Conservation (phyloP, 2,888 invertebrate genomes). For the Merodon equestris region DNA sequence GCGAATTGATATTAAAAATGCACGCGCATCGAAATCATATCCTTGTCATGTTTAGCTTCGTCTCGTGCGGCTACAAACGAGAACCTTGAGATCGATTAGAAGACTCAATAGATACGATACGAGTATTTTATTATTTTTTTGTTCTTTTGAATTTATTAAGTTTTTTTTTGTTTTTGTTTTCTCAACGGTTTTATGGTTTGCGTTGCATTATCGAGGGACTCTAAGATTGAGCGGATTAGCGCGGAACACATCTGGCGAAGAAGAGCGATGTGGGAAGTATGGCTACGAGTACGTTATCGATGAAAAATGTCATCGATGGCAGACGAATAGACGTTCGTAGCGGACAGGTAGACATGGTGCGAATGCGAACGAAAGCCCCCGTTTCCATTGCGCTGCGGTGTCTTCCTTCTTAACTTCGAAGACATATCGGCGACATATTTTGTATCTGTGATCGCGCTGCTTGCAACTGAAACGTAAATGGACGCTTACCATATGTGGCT, state of each 20-base stretch:
- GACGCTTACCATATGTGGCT: constrained; percentile 67
- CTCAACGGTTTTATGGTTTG: constrained; percentile 3
- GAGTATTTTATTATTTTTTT: too few relatives aligned
- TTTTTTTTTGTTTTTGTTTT: constrained; percentile 10
- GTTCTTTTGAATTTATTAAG: constrained; percentile 65
- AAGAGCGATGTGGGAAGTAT: constrained; percentile 46
- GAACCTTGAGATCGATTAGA: constrained; percentile 67
- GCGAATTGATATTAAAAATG: constrained; percentile 65
- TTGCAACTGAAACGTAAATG: constrained; percentile 53
- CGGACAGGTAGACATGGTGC: constrained; percentile 60
- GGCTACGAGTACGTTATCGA: constrained; percentile 13
- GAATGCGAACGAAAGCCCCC: constrained; percentile 57
- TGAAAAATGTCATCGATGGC: constrained; percentile 39
- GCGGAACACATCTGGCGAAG: not conserved
- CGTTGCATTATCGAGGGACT: not conserved
- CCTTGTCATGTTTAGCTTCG: constrained; percentile 67
- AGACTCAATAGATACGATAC: constrained; percentile 63
- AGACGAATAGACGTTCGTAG: constrained; percentile 62
- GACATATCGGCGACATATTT: constrained; percentile 67
- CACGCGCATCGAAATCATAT: constrained; percentile 67
- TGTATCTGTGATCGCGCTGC: constrained; percentile 55
- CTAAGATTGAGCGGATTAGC: constrained; percentile 10
- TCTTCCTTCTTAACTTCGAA: constrained; percentile 52
- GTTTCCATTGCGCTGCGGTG: constrained; percentile 46
- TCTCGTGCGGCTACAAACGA: constrained; percentile 64